These are phyloP conservation scores for Trichonephila inaurata DNA, from an alignment of 1,140 invertebrate genomes.

Conservation along the genomic window DNA sequence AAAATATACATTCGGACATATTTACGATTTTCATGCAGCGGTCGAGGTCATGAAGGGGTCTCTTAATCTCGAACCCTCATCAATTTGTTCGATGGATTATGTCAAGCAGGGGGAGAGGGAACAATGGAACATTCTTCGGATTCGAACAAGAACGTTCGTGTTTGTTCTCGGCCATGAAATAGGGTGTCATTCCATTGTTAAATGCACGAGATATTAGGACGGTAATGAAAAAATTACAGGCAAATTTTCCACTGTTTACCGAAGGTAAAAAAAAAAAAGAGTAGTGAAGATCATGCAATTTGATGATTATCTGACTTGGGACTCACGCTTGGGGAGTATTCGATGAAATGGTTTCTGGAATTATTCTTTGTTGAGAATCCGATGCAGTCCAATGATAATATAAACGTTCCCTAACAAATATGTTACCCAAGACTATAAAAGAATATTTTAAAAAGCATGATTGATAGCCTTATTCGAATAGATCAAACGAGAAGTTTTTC, in stretches of 20 bases:
- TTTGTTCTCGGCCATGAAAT: neutral
- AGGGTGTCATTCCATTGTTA: conserved; percentile 9
- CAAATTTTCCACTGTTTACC: conserved; percentile 30
- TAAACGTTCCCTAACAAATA: too few species aligned
- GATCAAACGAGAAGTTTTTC: too few species aligned
- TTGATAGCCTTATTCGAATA: too few species aligned
- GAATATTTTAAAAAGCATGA: too few species aligned
- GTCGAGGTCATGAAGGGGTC: neutral
- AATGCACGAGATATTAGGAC: neutral
- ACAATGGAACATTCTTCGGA: conserved; percentile 5
- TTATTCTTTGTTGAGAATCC: too few species aligned
- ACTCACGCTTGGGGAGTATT: neutral
- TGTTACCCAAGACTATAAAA: too few species aligned
- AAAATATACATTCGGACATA: conserved; percentile 18
- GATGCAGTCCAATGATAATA: too few species aligned
- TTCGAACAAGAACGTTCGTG: neutral
- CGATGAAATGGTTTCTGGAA: too few species aligned
- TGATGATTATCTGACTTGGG: neutral
- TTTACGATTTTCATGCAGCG: neutral
- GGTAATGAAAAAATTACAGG: conserved; percentile 27
- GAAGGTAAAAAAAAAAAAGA: neutral
- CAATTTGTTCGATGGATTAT: neutral
- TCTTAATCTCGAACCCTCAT: neutral
- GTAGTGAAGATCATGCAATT: neutral
- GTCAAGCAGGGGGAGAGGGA: neutral